These are phyloP conservation scores for Heterodera schachtii DNA, from an alignment of 1,140 invertebrate species.

Conservation along the genomic window DNA sequence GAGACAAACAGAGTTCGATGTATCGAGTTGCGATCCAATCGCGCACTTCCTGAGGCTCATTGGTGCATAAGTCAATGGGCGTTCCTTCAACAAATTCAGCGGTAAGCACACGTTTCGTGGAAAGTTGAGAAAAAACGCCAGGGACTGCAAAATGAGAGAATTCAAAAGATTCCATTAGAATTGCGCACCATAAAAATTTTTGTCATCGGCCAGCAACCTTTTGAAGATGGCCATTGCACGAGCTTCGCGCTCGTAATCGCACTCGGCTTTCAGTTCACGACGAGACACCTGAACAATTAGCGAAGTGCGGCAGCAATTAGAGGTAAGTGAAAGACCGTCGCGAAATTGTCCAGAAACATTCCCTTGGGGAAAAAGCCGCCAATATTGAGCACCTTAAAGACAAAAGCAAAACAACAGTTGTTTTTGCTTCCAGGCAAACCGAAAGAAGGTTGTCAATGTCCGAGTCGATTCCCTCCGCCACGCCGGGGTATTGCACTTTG, in stretches of 20 bases:
- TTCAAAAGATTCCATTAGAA: background rate
- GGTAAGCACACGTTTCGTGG: conserved; percentile 78
- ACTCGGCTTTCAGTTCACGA: conserved; percentile 90
- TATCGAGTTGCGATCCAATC: conserved; percentile 80
- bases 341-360: conserved; percentile 91
- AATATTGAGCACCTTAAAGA: conserved; percentile 74
- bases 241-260: conserved; percentile 90
- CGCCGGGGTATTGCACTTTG: conserved; percentile 82
- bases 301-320: background rate
- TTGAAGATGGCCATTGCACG: conserved; percentile 83
- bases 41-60: conserved; percentile 76
- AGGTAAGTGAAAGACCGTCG: conserved; percentile 65
- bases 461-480: conserved; percentile 92
- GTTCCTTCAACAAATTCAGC: conserved; percentile 88
- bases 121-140: conserved; percentile 69
- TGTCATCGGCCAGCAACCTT: conserved; percentile 77
- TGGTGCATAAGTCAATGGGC: conserved; percentile 83
- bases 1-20: conserved; percentile 75
- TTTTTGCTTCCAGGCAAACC: conserved; percentile 46
- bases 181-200: conserved; percentile 73
- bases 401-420: background rate
- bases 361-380: conserved; percentile 88
- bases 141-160: conserved; percentile 71
- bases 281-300: conserved; percentile 77
- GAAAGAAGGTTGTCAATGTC: conserved; percentile 95